A percentile compares a stretch with the other conserved stretches of the same genome.
Conservation (phyloP, 2,113 vertebrate genomes). For the Oenanthe oenanthe region DNA sequence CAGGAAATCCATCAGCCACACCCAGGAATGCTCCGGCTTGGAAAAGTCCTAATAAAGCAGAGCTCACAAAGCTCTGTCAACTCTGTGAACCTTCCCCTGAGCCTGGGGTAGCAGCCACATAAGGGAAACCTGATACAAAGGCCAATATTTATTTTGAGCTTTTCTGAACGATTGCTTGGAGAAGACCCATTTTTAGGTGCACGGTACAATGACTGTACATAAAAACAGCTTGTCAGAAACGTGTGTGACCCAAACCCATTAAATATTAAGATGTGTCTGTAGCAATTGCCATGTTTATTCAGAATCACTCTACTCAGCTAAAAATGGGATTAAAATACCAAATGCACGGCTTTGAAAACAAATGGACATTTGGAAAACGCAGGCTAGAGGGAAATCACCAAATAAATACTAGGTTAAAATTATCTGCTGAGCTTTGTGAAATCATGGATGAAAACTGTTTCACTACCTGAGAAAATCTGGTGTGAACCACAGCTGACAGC, state of each 20-base stretch:
- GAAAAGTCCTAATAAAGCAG: constrained; percentile 29
- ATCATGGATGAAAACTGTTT: not conserved
- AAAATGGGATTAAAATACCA: not conserved
- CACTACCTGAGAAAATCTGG: not conserved
- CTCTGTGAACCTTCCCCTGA: not conserved
- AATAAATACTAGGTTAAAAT: not conserved
- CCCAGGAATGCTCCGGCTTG: not conserved
- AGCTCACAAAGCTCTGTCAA: not conserved
- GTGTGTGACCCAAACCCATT: not conserved
- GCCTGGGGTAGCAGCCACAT: not conserved
- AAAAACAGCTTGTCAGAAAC: not conserved
- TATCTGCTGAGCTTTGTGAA: not conserved
- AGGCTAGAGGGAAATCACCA: not conserved
- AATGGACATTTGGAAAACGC: not conserved
- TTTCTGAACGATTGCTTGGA: not conserved
- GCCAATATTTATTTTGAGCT: not conserved
- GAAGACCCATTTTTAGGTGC: not conserved
- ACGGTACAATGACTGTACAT: not conserved
- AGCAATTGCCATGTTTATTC: not conserved
- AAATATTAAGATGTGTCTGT: not conserved
- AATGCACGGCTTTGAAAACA: not conserved
- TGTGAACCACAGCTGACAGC: not conserved
- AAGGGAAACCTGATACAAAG: not conserved
- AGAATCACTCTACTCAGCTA: not conserved
- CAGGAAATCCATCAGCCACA: constrained; percentile 58